Evolutionary conservation across 2,888 invertebrate species (phyloP).

Genomic region (Dinocampus coccinellae): DNA sequence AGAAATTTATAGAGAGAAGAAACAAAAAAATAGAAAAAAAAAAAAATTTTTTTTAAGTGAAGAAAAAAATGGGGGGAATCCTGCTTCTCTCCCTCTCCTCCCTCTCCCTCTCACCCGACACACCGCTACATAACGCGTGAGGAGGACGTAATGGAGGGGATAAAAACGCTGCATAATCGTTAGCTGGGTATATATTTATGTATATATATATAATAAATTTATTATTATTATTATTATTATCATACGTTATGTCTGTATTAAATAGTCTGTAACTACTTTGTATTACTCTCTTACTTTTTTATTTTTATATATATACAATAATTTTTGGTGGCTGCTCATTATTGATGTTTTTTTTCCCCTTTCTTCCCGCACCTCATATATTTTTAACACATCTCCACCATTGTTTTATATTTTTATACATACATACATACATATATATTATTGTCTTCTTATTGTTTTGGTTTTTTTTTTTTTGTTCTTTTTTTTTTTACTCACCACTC

Average conservation of each 20-base stretch:
- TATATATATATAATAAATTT: slow-evolving; percentile 33
- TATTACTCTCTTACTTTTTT: slow-evolving; percentile 2
- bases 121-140: too few species aligned
- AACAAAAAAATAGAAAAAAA: background rate
- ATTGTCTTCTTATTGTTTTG: too few species aligned
- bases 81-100: too few species aligned
- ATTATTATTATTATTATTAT: slow-evolving; percentile 32
- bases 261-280: slow-evolving; percentile 12
- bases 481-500: slow-evolving; percentile 17
- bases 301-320: slow-evolving; percentile 32
- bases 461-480: slow-evolving; percentile 21
- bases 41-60: too few species aligned
- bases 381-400: too few species aligned
- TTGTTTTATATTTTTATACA: too few species aligned
- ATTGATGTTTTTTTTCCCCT: slow-evolving; percentile 33
- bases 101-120: too few species aligned
- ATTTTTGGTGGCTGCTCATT: slow-evolving; percentile 40
- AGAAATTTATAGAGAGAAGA: too few species aligned
- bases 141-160: slow-evolving; percentile 50
- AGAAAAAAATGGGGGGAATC: too few species aligned
- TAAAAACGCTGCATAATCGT: slow-evolving; percentile 57
- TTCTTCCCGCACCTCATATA: slow-evolving; percentile 37
- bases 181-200: slow-evolving; percentile 64
- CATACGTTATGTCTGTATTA: slow-evolving; percentile 7
- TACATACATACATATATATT: too few species aligned